These are phyloP conservation scores for Chauna torquata DNA, from an alignment of 2,113 vertebrate species.

Conservation along the genomic window DNA sequence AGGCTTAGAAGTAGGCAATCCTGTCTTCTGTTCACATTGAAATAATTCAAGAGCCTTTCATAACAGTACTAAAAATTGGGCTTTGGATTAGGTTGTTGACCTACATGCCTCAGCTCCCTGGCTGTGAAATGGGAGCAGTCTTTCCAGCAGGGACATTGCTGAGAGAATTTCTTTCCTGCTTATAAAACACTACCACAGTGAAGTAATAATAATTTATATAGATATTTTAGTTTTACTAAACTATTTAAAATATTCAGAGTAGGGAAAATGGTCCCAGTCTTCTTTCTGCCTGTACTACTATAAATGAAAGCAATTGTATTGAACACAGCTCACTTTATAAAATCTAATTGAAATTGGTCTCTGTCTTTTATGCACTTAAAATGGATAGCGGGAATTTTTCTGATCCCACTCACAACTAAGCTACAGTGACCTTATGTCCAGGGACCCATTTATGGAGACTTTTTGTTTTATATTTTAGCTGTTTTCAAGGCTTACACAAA, in stretches of 20 bases:
- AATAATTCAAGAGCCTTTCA: conserved; percentile 6
- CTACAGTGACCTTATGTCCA: background rate
- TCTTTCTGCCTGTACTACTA: background rate
- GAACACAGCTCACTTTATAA: background rate
- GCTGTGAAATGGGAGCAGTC: conserved; percentile 23
- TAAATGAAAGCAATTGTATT: background rate
- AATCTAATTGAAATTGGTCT: background rate
- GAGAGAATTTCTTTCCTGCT: conserved; percentile 1
- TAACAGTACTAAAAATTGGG: background rate
- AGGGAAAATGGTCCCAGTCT: background rate
- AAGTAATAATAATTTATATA: background rate
- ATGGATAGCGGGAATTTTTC: background rate
- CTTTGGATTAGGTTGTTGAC: conserved; percentile 17
- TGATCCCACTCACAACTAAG: background rate
- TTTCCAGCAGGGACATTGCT: background rate
- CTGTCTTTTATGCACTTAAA: background rate
- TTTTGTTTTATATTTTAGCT: background rate
- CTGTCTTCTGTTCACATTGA: background rate
- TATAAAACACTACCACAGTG: conserved; percentile 5
- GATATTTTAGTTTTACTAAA: background rate
- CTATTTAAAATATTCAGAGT: conserved; percentile 10
- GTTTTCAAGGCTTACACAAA: background rate
- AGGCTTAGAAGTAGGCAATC: background rate
- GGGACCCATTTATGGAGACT: background rate
- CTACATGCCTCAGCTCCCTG: conserved; percentile 10